Percentiles rank a stretch among this genome's conserved stretches.
Evolutionary conservation across 2,113 vertebrate genomes (phyloP).

Genomic region (Podarcis cretensis): DNA sequence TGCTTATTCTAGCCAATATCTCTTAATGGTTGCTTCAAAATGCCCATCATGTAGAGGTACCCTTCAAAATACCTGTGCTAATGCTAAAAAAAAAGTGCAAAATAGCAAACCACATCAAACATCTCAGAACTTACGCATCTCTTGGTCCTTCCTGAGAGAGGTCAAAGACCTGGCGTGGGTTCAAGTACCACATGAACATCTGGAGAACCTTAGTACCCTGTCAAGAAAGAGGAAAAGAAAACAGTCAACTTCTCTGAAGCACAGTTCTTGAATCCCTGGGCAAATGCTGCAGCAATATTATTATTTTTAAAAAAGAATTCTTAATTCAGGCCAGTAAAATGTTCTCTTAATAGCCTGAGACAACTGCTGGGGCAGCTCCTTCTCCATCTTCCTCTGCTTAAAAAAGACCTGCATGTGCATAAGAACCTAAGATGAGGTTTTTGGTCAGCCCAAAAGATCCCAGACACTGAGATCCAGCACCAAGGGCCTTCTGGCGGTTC

Average conservation of each 20-base stretch:
- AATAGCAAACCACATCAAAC: accelerated
- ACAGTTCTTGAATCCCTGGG: background rate
- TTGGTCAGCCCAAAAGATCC: too few relatives aligned
- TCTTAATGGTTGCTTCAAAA: background rate
- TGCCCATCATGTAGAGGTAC: background rate
- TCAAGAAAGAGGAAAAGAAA: conserved; percentile 26
- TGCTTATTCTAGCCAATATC: background rate
- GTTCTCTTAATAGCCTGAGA: too few relatives aligned
- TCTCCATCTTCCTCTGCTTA: too few relatives aligned
- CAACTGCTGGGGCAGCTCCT: too few relatives aligned
- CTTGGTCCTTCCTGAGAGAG: conserved; percentile 85
- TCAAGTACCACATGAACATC: conserved; percentile 88
- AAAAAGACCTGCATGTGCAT: too few relatives aligned
- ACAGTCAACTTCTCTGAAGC: background rate
- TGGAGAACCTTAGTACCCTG: conserved; percentile 86
- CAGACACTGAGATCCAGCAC: too few relatives aligned
- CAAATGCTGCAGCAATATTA: background rate
- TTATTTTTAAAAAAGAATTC: background rate
- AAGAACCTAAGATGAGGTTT: too few relatives aligned
- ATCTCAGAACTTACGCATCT: conserved; percentile 80
- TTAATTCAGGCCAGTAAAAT: background rate
- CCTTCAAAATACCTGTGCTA: background rate
- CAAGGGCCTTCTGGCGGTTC: too few relatives aligned
- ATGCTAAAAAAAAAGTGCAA: background rate
- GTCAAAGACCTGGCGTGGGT: conserved; percentile 86